Conservation (phyloP, 2,113 vertebrate species). For the Mugil cephalus region DNA sequence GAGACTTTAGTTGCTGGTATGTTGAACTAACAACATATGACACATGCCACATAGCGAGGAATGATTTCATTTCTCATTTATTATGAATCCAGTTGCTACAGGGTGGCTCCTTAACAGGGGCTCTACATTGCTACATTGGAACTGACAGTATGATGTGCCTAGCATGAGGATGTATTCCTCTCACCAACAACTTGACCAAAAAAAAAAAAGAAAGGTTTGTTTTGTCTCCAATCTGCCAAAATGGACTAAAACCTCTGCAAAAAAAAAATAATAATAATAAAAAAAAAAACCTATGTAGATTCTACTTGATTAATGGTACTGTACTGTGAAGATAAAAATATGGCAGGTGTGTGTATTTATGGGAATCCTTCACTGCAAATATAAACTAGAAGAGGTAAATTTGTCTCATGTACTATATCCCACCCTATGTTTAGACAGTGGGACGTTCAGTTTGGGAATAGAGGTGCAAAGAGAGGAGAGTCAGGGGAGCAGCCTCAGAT, state of each 20-base stretch:
- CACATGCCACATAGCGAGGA: neutral
- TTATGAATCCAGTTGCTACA: slow-evolving; percentile 34
- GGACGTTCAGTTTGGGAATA: slow-evolving; percentile 34
- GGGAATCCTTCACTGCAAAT: slow-evolving; percentile 37
- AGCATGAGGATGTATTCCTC: slow-evolving; percentile 21
- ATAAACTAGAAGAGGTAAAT: slow-evolving; percentile 14
- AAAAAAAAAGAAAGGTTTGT: slow-evolving; percentile 45
- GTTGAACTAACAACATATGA: neutral
- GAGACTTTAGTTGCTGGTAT: neutral
- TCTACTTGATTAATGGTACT: slow-evolving; percentile 18
- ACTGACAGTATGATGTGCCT: slow-evolving; percentile 39
- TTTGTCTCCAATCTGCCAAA: slow-evolving; percentile 52
- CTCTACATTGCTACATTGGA: slow-evolving; percentile 56
- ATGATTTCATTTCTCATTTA: slow-evolving; percentile 4
- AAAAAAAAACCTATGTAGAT: slow-evolving; percentile 21
- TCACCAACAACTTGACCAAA: slow-evolving; percentile 27
- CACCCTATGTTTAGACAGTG: slow-evolving; percentile 35
- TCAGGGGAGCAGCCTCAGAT: slow-evolving; percentile 89
- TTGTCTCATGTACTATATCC: slow-evolving; percentile 25
- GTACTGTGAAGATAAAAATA: slow-evolving; percentile 33
- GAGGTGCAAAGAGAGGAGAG: slow-evolving; percentile 57
- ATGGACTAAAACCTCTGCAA: slow-evolving; percentile 42
- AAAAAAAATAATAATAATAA: too few relatives aligned
- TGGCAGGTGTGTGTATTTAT: slow-evolving; percentile 18
- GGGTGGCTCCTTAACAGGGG: slow-evolving; percentile 10